Conservation (phyloP, 2,888 invertebrate genomes). For the Emmelina monodactyla region DNA sequence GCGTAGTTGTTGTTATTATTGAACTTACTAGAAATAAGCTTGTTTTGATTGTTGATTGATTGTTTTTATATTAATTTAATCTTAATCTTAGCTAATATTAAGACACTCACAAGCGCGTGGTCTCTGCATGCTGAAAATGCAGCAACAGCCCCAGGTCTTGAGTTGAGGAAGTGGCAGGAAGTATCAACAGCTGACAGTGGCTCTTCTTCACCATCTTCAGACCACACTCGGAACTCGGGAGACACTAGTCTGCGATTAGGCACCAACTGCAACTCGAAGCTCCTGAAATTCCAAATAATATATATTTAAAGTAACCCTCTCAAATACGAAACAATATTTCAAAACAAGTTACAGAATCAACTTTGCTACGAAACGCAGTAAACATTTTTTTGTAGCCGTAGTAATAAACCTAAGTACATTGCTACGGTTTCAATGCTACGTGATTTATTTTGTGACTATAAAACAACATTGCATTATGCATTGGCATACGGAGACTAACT, state of each 20-base stretch:
- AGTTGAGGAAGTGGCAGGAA: constrained; percentile 73
- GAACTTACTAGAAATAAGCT: too few relatives aligned
- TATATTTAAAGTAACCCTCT: background rate
- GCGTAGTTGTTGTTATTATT: background rate
- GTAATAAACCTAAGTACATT: too few relatives aligned
- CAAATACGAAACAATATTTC: background rate
- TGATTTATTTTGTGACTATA: too few relatives aligned
- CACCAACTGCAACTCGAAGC: constrained; percentile 67
- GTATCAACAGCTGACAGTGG: constrained; percentile 37
- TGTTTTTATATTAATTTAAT: too few relatives aligned
- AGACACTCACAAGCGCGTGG: constrained; percentile 69
- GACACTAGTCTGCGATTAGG: constrained; percentile 70
- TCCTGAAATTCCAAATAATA: constrained; percentile 47
- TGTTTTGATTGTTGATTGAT: background rate
- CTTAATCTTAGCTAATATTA: too few relatives aligned
- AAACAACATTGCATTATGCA: too few relatives aligned
- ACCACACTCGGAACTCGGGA: constrained; percentile 69
- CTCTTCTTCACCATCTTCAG: constrained; percentile 44
- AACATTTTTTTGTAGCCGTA: too few relatives aligned
- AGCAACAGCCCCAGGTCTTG: constrained; percentile 64
- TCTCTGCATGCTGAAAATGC: constrained; percentile 74
- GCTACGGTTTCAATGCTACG: too few relatives aligned
- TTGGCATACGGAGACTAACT: too few relatives aligned
- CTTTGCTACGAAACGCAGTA: too few relatives aligned
- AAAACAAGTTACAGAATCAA: background rate